phyloP scores from a whole-genome alignment of 2,888 invertebrate genomes.

The Leptopilina myrica region DNA sequence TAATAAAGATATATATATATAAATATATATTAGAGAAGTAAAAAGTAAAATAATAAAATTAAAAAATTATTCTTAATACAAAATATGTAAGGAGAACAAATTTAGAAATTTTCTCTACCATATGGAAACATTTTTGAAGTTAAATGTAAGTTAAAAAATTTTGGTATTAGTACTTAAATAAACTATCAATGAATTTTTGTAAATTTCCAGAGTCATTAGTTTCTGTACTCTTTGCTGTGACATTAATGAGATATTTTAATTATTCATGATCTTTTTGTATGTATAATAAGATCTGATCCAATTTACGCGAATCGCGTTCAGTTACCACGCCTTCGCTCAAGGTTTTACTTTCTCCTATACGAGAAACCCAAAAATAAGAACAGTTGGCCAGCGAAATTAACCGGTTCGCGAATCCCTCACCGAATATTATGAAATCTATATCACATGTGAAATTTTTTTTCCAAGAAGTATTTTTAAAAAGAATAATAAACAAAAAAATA shows the following conservation, averaged over 20 bases:
- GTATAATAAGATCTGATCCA: constrained; percentile 21
- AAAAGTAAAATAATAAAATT: not conserved
- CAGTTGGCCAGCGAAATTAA: constrained; percentile 39
- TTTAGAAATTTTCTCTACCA: not conserved
- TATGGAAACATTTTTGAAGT: not conserved
- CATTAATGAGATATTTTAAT: constrained; percentile 27
- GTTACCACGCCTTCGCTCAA: constrained; percentile 25
- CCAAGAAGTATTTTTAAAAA: not conserved
- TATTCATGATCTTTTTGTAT: not conserved
- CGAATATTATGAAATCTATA: constrained; percentile 4
- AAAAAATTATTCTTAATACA: too few species aligned
- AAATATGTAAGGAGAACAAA: not conserved
- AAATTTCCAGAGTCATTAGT: not conserved
- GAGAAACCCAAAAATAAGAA: constrained; percentile 36
- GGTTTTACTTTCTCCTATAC: constrained; percentile 33
- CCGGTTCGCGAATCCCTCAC: constrained; percentile 32
- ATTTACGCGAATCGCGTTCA: constrained; percentile 16
- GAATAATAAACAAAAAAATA: not conserved
- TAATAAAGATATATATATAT: too few species aligned
- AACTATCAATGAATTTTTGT: not conserved
- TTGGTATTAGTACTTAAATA: not conserved
- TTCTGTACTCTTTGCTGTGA: not conserved
- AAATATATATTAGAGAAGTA: too few species aligned
- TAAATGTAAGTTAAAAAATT: not conserved
- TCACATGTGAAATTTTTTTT: not conserved